Evolutionary conservation across 2,797 vertebrate species (phyloP), one percentile per base, ranked within the genome.

Genomic region (Petrocephalus schoutedeni): DNA sequence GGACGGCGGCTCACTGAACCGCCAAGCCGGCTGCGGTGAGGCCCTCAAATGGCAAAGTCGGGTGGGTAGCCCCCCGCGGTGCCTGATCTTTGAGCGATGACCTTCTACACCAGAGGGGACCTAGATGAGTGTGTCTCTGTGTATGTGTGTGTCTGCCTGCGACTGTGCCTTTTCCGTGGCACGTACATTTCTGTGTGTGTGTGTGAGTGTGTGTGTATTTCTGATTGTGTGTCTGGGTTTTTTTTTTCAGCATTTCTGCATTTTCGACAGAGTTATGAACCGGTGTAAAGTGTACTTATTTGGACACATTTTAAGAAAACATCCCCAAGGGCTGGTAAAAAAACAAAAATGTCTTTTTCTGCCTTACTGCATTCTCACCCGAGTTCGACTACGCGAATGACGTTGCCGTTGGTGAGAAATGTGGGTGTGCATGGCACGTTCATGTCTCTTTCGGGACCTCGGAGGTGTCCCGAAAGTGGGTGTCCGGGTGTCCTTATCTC

Each of bases 111-210:
- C 19, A 23, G 59, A 21, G 58, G 32, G 32, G 85, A 77, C 9
- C 3, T 28, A 67, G 21, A 28, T 36, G 71, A 28, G 19, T 21
- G 91, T 36, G 77, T 21, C 58, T 87, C 67, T 86, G 67, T 86
- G 87, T 87, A 51, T 61, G 86, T 77, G 84, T 86, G 19, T 56
- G 86, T 86, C 86, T 87, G 14, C 54, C 12, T 77, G 88, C 82
- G 36, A 45, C 9, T 56, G 8, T 74, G 16, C 71, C 32, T 6
- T 74, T 19, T 41, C 32, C 6, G 80, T 53, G 49, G 57, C 83
- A 9, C 87, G 83, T 71, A 57, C 19, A 21, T 87, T 32, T 32
- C 23, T 67, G 3, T 9, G 59, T 71, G 51, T 80, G 49, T 77
- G 85, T 84, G 7, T 87, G 86, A 77, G 36, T 61, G 9, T 54